These are phyloP conservation scores for Mus caroli DNA, from an alignment of 2,797 vertebrate genomes.

Conservation along the genomic window DNA sequence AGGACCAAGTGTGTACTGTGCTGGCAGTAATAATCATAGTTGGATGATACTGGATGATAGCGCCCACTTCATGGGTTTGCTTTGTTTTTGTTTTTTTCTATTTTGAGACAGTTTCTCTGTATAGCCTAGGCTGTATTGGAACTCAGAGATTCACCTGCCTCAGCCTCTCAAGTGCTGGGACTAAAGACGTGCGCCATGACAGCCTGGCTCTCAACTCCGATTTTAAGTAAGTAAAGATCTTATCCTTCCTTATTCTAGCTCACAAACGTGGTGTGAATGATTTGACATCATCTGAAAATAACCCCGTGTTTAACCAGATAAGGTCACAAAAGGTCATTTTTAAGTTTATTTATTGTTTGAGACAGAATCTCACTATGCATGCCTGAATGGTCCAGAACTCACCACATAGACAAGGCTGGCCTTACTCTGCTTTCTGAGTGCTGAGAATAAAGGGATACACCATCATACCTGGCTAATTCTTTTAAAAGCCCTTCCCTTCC, in stretches of 20 bases:
- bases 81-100: neutral
- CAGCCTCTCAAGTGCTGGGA: too few species aligned
- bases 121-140: neutral
- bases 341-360: neutral
- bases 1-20: neutral
- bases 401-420: neutral
- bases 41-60: neutral
- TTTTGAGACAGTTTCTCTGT: neutral
- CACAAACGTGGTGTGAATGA: neutral
- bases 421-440: neutral
- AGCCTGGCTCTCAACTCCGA: neutral
- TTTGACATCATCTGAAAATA: slow-evolving; percentile 2
- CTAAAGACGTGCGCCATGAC: neutral
- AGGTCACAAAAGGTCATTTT: slow-evolving; percentile 28
- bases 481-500: neutral
- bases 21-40: neutral
- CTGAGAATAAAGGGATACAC: neutral
- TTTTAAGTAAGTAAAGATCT: slow-evolving; percentile 39
- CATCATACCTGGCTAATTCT: neutral
- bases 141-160: neutral
- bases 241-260: neutral
- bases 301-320: neutral
- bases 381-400: neutral
- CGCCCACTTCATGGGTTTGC: neutral
- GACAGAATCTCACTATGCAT: neutral